Evolutionary conservation across 2,113 vertebrate genomes (phyloP).

Genomic region (Coracopsis vasa): DNA sequence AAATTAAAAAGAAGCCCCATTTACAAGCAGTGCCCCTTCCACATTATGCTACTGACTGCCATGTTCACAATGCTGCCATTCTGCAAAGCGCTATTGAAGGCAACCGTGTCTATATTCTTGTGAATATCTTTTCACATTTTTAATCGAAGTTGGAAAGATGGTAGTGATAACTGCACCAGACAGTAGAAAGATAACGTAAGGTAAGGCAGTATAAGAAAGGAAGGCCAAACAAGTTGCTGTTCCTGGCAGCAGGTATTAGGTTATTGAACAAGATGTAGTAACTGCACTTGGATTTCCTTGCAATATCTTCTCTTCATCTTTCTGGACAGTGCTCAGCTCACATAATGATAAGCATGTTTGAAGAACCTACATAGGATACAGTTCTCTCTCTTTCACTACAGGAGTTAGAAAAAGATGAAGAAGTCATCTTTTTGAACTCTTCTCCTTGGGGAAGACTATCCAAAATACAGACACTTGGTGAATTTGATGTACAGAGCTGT

Average conservation of each 20-base stretch:
- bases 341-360: not conserved
- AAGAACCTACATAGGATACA: not conserved
- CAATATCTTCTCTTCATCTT: not conserved
- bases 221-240: not conserved
- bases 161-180: not conserved
- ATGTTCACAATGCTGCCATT: not conserved
- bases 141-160: not conserved
- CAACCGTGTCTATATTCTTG: not conserved
- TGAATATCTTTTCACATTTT: not conserved
- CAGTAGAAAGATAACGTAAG: not conserved
- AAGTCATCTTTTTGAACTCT: not conserved
- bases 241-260: not conserved
- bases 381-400: not conserved
- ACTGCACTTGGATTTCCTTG: not conserved
- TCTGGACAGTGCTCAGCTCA: not conserved
- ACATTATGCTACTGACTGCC: not conserved
- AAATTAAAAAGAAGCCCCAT: not conserved
- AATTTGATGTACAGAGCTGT: not conserved
- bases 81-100: not conserved
- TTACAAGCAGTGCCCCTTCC: not conserved
- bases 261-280: not conserved
- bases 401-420: not conserved
- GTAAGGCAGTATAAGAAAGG: not conserved
- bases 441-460: not conserved
- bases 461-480: not conserved